phyloP scores from a whole-genome alignment of 2,797 vertebrate genomes.

The Cirrhinus molitorella region DNA sequence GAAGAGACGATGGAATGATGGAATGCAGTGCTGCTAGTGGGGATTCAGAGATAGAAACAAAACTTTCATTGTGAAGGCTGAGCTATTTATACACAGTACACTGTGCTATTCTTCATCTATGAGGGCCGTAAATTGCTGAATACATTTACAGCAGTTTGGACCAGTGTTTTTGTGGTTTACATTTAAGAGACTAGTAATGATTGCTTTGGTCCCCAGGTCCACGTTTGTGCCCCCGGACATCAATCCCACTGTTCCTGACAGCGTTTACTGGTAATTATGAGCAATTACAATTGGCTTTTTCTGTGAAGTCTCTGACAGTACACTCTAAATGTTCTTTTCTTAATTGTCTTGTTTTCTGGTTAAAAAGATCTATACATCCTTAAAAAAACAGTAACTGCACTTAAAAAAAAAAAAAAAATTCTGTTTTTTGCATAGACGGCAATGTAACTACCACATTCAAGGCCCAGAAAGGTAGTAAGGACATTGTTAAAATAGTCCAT shows the following conservation, averaged over 20 bases:
- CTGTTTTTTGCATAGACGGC: too few species aligned
- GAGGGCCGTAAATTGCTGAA: neutral
- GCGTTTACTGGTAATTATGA: neutral
- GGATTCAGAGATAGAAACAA: neutral
- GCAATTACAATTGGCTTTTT: neutral
- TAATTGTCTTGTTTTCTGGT: neutral
- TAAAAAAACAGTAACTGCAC: neutral
- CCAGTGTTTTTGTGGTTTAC: neutral
- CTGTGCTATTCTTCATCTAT: neutral
- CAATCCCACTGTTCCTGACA: neutral
- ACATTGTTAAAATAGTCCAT: too few species aligned
- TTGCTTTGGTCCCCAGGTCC: neutral
- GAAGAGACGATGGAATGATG: neutral
- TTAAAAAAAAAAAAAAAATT: neutral
- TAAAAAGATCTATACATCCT: neutral
- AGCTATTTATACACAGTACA: neutral
- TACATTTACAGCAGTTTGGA: neutral
- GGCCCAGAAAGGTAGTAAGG: too few species aligned
- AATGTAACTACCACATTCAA: too few species aligned
- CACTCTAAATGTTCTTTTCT: neutral
- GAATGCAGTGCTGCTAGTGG: neutral
- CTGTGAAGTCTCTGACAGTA: neutral
- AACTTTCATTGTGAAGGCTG: neutral
- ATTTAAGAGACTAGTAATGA: constrained; percentile 7
- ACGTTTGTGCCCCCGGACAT: neutral